These are phyloP conservation scores for Oryzias javanicus DNA, from an alignment of 2,113 vertebrate species.

Conservation along the genomic window DNA sequence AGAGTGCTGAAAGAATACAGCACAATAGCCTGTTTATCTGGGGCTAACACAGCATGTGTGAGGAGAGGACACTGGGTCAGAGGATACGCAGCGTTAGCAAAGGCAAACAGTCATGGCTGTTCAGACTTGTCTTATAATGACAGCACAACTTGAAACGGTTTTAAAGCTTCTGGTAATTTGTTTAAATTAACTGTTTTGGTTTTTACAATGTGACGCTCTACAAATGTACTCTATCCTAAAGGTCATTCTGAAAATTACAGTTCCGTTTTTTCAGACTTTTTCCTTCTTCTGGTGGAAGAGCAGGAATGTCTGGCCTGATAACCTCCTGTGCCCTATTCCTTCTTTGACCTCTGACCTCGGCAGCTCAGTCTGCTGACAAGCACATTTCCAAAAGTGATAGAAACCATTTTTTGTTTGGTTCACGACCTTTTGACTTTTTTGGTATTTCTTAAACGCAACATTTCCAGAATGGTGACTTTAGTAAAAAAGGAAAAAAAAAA, in stretches of 20 bases:
- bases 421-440: conserved; percentile 15
- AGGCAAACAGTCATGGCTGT: conserved; percentile 32
- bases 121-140: conserved; percentile 12
- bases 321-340: conserved; percentile 56
- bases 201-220: no score
- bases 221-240: not conserved
- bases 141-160: not conserved
- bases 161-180: not conserved
- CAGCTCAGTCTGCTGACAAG: conserved; percentile 34
- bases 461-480: no score
- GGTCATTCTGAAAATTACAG: not conserved
- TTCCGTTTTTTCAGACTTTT: not conserved
- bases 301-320: conserved; percentile 63
- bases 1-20: conserved; percentile 44
- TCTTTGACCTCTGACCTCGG: conserved; percentile 42
- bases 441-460: not conserved
- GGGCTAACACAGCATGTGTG: conserved; percentile 20
- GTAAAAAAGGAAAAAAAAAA: no score
- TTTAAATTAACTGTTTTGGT: no score
- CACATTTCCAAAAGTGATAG: conserved; percentile 11
- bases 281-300: conserved; percentile 14
- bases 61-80: conserved; percentile 45
- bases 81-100: conserved; percentile 9
- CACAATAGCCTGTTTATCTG: conserved; percentile 46
- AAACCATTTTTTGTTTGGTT: conserved; percentile 1